Evolutionary conservation across 2,888 invertebrate species (phyloP).

Genomic region (Anthophora plumipes): DNA sequence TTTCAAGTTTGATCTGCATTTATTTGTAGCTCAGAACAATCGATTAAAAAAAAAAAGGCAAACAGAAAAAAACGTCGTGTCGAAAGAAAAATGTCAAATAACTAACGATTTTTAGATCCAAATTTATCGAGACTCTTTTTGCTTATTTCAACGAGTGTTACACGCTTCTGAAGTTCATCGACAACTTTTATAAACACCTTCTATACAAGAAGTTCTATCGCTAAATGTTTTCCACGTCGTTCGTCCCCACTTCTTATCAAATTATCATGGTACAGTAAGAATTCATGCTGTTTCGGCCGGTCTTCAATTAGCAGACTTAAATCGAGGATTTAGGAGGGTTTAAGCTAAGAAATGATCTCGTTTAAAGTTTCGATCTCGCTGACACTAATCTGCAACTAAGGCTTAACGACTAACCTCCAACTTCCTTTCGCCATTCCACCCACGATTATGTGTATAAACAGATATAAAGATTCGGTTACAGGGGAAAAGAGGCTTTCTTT

Average conservation of each 20-base stretch:
- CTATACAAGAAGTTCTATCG: neutral
- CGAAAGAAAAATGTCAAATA: too few relatives aligned
- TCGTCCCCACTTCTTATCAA: slow-evolving; percentile 28
- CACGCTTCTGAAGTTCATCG: too few relatives aligned
- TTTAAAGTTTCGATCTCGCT: slow-evolving; percentile 68
- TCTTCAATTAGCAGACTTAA: slow-evolving; percentile 72
- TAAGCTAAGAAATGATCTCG: slow-evolving; percentile 71
- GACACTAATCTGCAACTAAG: slow-evolving; percentile 61
- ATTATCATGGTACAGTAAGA: slow-evolving; percentile 60
- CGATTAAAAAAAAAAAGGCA: too few relatives aligned
- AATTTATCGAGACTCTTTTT: too few relatives aligned
- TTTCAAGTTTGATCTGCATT: too few relatives aligned
- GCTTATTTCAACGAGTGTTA: too few relatives aligned
- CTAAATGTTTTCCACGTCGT: slow-evolving; percentile 4
- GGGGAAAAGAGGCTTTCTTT: too few relatives aligned
- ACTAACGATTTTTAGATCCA: too few relatives aligned
- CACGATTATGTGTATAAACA: slow-evolving; percentile 21
- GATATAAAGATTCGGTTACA: slow-evolving; percentile 12
- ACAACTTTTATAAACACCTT: too few relatives aligned
- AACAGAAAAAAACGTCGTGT: too few relatives aligned
- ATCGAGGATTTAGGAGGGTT: slow-evolving; percentile 68
- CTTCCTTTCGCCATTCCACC: slow-evolving; percentile 24
- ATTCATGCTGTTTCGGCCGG: slow-evolving; percentile 58
- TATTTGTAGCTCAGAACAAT: too few relatives aligned
- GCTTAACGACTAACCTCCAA: slow-evolving; percentile 62